phyloP scores from a whole-genome alignment of 2,888 invertebrate species.

The Lagria hirta region DNA sequence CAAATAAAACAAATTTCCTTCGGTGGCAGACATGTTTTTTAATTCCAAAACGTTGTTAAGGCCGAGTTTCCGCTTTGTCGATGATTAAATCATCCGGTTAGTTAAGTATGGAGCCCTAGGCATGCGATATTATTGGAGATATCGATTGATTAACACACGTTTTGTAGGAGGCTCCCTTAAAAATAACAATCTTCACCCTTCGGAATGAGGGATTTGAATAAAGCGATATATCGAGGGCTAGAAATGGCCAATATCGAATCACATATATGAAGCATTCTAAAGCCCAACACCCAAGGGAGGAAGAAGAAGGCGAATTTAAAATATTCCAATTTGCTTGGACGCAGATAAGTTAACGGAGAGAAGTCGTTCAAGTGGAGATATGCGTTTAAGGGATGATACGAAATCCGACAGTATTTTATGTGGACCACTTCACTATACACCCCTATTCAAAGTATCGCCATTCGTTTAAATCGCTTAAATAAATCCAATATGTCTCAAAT shows the following conservation, averaged over 20 bases:
- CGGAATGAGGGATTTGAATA: slow-evolving; percentile 6
- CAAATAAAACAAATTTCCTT: too few relatives aligned
- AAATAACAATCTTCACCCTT: too few relatives aligned
- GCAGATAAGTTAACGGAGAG: slow-evolving; percentile 48
- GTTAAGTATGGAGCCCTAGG: slow-evolving; percentile 53
- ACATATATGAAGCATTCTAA: slow-evolving; percentile 40
- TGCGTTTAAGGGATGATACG: slow-evolving; percentile 20
- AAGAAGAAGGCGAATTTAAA: slow-evolving; percentile 49
- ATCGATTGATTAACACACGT: slow-evolving; percentile 55
- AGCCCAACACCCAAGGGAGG: slow-evolving; percentile 38
- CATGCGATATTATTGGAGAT: slow-evolving; percentile 50
- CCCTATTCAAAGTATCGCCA: slow-evolving; percentile 48
- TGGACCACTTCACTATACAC: slow-evolving; percentile 41
- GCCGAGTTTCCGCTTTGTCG: slow-evolving; percentile 54
- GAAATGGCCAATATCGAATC: slow-evolving; percentile 38
- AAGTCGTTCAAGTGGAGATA: slow-evolving; percentile 29
- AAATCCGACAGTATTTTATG: slow-evolving; percentile 25
- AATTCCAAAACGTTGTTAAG: slow-evolving; percentile 55
- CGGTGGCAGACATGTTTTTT: slow-evolving; percentile 36
- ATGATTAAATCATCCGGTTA: slow-evolving; percentile 56
- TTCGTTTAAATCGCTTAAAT: slow-evolving; percentile 52
- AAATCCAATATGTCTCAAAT: too few relatives aligned
- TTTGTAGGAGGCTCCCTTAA: too few relatives aligned
- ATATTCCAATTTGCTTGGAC: slow-evolving; percentile 52
- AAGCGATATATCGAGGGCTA: slow-evolving; percentile 16